Base-by-base conservation (phyloP, 2,888 invertebrate species). In the Platynereis dumerilii region DNA sequence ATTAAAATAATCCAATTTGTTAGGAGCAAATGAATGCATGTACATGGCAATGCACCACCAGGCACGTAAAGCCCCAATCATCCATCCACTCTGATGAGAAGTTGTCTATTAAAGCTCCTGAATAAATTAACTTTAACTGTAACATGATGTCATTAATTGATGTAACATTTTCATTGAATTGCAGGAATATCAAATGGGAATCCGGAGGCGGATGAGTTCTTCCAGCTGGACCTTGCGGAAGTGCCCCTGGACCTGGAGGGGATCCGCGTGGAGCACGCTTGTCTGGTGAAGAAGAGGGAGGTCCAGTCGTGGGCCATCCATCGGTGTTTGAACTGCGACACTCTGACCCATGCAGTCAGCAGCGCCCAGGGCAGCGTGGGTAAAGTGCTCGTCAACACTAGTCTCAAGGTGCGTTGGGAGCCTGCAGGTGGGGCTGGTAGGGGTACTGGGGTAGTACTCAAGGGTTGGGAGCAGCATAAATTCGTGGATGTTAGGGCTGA, bases 271-370 rank as follows among this genome's bases (percentile, higher is more conserved):
- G 75, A 74, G 57, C 76, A 78, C 54, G 57, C 64, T 26, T 74
- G 73, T 60, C 66, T 78, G 17, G 71, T 77, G 2, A 75, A 76
- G 55, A 68, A 74, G 54, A 64, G 69, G 2, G 65, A 65, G n/a
- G 58, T 70, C 5, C 72, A 70, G 5, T 72, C 73, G 44, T 78
- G 75, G 70, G 60, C 68, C 28, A 63, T 76, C 20, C 73, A 72
- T 59, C 70, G 69, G 54, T 78, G 78, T 70, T 58, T 74, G 42
- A 74, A 75, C 64, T 78, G 78, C 71, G 71, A 71, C n/a, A 42
- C 72, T n/a, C 69, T 72, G 39, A 73, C 72, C 27, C 74, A 78
- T 67, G 75, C 76, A 52, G 55, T 60, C 1, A 53, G 53, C 53
- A 44, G 20, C 45, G 15, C 5, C 5, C 62, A 53, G 12, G 58